These are phyloP conservation scores for Forbesichthys agassizii DNA, from an alignment of 2,113 vertebrate genomes.

Conservation along the genomic window DNA sequence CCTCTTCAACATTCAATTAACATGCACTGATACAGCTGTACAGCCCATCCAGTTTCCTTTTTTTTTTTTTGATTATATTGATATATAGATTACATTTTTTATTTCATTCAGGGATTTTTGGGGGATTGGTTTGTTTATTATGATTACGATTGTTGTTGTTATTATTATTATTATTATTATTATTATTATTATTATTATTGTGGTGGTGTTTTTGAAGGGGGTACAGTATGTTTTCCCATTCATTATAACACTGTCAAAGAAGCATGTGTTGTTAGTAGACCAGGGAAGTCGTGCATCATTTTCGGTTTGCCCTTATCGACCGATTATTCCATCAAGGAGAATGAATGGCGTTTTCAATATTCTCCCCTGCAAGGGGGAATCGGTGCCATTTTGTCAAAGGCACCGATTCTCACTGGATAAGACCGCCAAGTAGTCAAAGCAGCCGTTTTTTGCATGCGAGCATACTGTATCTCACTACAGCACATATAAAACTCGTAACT, in stretches of 20 bases:
- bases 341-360: too few species aligned
- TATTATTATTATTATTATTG: background rate
- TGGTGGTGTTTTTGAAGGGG: slow-evolving; percentile 17
- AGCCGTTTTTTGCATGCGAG: too few species aligned
- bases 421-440: too few species aligned
- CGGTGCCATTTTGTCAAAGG: too few species aligned
- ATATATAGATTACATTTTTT: background rate
- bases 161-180: slow-evolving; percentile 6
- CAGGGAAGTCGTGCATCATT: too few species aligned
- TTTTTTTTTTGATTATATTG: slow-evolving; percentile 38
- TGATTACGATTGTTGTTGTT: background rate
- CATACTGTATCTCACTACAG: too few species aligned
- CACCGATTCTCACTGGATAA: too few species aligned
- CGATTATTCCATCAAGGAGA: too few species aligned
- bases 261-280: background rate
- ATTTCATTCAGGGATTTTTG: background rate
- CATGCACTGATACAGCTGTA: slow-evolving; percentile 62
- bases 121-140: slow-evolving; percentile 16
- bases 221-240: background rate
- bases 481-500: too few species aligned
- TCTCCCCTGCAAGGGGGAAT: too few species aligned
- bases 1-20: slow-evolving; percentile 16
- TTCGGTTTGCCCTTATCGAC: too few species aligned
- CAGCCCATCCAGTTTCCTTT: slow-evolving; percentile 35
- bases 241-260: background rate